Percentiles rank a stretch among this genome's conserved stretches.
phyloP scores from a whole-genome alignment of 2,888 invertebrate genomes.

The Allacma fusca region DNA sequence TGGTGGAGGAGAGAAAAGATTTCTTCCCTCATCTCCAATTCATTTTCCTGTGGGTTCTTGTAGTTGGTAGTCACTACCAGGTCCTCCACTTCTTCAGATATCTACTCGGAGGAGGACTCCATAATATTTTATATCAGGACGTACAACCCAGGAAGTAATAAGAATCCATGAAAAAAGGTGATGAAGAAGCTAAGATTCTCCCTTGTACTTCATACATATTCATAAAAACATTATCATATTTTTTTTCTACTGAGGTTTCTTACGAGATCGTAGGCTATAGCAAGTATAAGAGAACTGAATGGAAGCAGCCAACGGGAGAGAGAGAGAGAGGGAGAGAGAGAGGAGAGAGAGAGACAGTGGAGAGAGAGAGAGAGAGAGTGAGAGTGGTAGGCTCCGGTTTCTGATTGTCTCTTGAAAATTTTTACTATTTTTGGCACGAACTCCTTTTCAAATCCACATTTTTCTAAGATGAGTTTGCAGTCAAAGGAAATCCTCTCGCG shows the following conservation, averaged over 20 bases:
- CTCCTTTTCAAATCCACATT: conserved; percentile 22
- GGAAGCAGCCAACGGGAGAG: not conserved
- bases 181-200: conserved; percentile 33
- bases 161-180: conserved; percentile 27
- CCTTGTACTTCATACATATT: conserved; percentile 33
- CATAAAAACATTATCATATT: conserved; percentile 40
- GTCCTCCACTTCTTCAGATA: too few species aligned
- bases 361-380: not conserved
- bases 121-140: conserved; percentile 21
- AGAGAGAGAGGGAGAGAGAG: too few species aligned
- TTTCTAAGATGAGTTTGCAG: conserved; percentile 9
- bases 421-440: conserved; percentile 41
- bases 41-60: not conserved
- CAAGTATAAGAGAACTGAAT: not conserved
- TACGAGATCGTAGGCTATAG: not conserved
- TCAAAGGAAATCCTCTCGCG: conserved; percentile 28
- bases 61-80: too few species aligned
- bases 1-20: not conserved
- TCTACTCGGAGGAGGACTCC: not conserved
- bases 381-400: conserved; percentile 2
- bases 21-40: conserved; percentile 9
- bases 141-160: conserved; percentile 8
- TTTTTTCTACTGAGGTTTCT: conserved; percentile 18
- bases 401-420: conserved; percentile 39
- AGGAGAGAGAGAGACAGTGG: not conserved